Conservation (phyloP, 2,888 invertebrate genomes). For the Polietes domitor region DNA sequence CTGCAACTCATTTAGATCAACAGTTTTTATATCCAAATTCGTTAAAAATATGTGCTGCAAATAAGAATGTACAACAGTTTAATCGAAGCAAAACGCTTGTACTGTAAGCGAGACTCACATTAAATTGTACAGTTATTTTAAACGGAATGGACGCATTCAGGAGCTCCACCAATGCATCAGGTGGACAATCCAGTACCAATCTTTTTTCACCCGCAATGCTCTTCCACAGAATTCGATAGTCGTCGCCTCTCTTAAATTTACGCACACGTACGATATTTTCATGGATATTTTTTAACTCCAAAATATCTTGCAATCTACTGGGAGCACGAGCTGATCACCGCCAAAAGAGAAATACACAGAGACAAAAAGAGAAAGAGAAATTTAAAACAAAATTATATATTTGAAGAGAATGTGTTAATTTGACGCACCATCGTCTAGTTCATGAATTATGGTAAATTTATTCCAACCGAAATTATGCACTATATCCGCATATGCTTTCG, state of each 20-base stretch:
- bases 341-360: not conserved
- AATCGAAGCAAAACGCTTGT: no score
- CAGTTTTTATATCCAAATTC: conserved; percentile 80
- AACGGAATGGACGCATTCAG: conserved; percentile 81
- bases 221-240: conserved; percentile 78
- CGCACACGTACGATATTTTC: conserved; percentile 87
- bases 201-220: conserved; percentile 83
- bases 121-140: conserved; percentile 75
- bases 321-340: conserved; percentile 82
- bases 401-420: not conserved
- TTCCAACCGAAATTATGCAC: conserved; percentile 89
- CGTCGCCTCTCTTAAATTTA: conserved; percentile 82
- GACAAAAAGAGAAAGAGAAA: not conserved
- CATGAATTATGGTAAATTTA: conserved; percentile 90
- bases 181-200: conserved; percentile 89
- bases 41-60: conserved; percentile 81
- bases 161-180: conserved; percentile 85
- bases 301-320: conserved; percentile 88
- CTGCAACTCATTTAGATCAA: conserved; percentile 80
- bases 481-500: conserved; percentile 88
- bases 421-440: conserved; percentile 87
- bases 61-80: conserved; percentile 40
- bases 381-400: not conserved
- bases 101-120: conserved; percentile 70
- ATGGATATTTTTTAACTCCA: conserved; percentile 86